Evolutionary conservation across 64 coral and sea anemone species (phyloP).

Genomic region (Dendronephthya gigantea): DNA sequence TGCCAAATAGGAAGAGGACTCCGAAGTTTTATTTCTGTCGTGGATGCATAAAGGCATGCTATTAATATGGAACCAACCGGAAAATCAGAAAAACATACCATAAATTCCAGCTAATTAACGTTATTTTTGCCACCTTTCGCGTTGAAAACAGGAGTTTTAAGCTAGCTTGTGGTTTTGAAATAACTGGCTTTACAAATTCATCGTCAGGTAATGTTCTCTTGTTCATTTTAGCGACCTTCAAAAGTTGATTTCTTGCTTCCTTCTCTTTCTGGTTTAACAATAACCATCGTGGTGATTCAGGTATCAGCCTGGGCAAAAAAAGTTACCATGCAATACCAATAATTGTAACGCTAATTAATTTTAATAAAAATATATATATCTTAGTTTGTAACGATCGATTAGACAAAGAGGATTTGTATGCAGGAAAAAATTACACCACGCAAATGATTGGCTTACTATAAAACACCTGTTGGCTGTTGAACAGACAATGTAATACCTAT

Average conservation of each 20-base stretch:
- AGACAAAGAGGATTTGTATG: too few relatives aligned
- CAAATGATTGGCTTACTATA: too few relatives aligned
- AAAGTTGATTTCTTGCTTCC: background rate
- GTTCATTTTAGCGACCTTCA: background rate
- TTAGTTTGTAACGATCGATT: background rate
- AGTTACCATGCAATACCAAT: background rate
- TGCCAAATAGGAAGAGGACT: too few relatives aligned
- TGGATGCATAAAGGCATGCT: too few relatives aligned
- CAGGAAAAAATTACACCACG: too few relatives aligned
- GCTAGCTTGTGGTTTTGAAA: background rate
- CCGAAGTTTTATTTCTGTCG: too few relatives aligned
- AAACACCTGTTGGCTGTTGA: too few relatives aligned
- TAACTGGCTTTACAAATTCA: background rate
- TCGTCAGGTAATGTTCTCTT: background rate
- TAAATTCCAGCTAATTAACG: background rate
- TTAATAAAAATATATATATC: too few relatives aligned
- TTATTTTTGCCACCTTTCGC: background rate
- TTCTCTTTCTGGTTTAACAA: background rate
- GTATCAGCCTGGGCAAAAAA: background rate
- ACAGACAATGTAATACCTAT: too few relatives aligned
- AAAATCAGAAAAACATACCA: background rate
- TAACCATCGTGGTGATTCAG: background rate
- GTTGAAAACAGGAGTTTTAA: background rate
- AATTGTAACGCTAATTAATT: background rate
- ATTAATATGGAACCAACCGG: too few relatives aligned